Evolutionary conservation across 2,797 vertebrate genomes (phyloP), one percentile per base, ranked within the genome.

Genomic region (Schizopygopsis pylzovi): DNA sequence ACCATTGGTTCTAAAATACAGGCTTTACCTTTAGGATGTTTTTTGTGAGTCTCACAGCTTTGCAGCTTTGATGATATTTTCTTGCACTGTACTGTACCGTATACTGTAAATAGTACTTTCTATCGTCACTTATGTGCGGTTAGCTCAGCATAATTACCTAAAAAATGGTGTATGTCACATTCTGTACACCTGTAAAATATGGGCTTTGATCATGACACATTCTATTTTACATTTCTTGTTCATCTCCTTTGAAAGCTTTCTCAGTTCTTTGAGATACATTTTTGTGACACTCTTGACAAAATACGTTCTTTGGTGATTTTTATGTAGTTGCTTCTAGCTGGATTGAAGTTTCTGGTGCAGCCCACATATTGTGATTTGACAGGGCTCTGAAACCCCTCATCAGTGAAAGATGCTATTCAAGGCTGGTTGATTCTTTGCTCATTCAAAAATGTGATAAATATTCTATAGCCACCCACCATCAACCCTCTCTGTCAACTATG

Each of bases 381-480:
- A 56, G 22, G 20, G 37, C 45, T 83, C 82, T 12, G 56, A 76
- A 83, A 67, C 43, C 59, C 61, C 68, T 79, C 25, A 45, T 84
- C 59, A 67, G 45, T 33, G 63, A 77, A 67, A 39, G 12, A 39
- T 28, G 63, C 37, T 56, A 20, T 79, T 67, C 63, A 61, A 61
- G 76, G 49, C 16, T 56, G 73, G 43, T 65, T 84, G 61, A 47
- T 43, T 75, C 20, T 83, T 45, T 75, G 71, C 81, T 75, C n/a
- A 63, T 49, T 59, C 16, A 76, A 41, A 52, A 76, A 12, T 6
- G n/a, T 33, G 8, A 43, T 84, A 54, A n/a, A 59, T 78, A 33
- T 79, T 84, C 61, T 56, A 15, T 43, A 49, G 45, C 61, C 16
- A 84, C 33, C 75, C 73, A 45, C 52, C 73, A 43, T 49, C 6